phyloP scores from a whole-genome alignment of 2,113 vertebrate species.

The Alectura lathami region DNA sequence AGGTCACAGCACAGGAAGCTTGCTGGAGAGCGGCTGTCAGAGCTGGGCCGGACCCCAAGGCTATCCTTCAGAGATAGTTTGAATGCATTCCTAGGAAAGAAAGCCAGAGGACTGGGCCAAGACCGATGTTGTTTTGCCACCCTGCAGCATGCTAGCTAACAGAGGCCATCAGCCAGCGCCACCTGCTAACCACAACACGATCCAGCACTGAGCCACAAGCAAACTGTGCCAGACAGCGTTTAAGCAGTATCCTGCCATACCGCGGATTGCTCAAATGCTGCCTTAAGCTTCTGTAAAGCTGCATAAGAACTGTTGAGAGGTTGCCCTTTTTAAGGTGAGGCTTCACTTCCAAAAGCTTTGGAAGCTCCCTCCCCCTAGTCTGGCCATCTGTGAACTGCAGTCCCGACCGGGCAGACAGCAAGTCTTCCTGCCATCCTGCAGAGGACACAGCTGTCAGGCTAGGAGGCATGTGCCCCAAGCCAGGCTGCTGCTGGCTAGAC shows the following conservation, averaged over 20 bases:
- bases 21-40: rapidly evolving
- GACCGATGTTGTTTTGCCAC: background rate
- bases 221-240: background rate
- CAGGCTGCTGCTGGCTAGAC: background rate
- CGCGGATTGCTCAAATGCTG: background rate
- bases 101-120: background rate
- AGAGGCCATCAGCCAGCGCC: background rate
- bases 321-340: background rate
- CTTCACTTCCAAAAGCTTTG: background rate
- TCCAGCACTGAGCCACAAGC: background rate
- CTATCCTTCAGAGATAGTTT: background rate
- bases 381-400: background rate
- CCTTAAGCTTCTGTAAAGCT: background rate
- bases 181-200: background rate
- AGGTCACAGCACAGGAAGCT: background rate
- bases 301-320: background rate
- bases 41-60: background rate
- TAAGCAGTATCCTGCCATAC: background rate
- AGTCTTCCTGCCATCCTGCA: background rate
- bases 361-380: background rate
- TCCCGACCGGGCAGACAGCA: background rate
- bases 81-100: background rate
- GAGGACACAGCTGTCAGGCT: background rate
- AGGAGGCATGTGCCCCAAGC: background rate
- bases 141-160: background rate